Conservation (phyloP, 1,140 invertebrate genomes). For the Holotrichia oblita region DNA sequence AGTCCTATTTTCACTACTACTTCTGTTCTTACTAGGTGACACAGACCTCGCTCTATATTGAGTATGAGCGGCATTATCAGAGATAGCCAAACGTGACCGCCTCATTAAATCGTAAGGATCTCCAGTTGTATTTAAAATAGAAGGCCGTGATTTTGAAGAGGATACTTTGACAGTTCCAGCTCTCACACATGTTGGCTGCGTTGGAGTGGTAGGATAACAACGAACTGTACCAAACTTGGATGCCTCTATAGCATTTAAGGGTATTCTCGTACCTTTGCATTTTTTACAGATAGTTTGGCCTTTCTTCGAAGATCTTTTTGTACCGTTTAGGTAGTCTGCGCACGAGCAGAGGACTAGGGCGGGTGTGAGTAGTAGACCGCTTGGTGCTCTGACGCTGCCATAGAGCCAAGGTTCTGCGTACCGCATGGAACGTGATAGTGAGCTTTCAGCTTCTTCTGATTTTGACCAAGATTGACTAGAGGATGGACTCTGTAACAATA, state of each 20-base stretch:
- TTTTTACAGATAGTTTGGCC: constrained; percentile 74
- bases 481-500: constrained; percentile 53
- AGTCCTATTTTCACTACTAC: not conserved
- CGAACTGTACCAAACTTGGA: constrained; percentile 61
- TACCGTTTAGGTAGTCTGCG: constrained; percentile 77
- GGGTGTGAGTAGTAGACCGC: constrained; percentile 66
- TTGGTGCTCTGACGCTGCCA: constrained; percentile 73
- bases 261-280: constrained; percentile 79
- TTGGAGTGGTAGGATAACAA: constrained; percentile 61
- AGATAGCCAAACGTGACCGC: constrained; percentile 73
- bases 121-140: constrained; percentile 63
- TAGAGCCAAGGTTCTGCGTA: constrained; percentile 86
- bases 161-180: constrained; percentile 70
- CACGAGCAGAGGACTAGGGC: constrained; percentile 78
- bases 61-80: constrained; percentile 57
- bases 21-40: constrained; percentile 49
- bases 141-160: constrained; percentile 69
- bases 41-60: constrained; percentile 50
- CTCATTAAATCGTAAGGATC: constrained; percentile 86
- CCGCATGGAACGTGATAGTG: constrained; percentile 81
- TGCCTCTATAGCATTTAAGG: constrained; percentile 60
- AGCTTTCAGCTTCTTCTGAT: constrained; percentile 52
- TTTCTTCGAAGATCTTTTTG: constrained; percentile 75
- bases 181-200: constrained; percentile 53
- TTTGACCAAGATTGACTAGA: constrained; percentile 49